phyloP scores from a whole-genome alignment of 2,113 vertebrate genomes.

The Lasiurus cinereus region DNA sequence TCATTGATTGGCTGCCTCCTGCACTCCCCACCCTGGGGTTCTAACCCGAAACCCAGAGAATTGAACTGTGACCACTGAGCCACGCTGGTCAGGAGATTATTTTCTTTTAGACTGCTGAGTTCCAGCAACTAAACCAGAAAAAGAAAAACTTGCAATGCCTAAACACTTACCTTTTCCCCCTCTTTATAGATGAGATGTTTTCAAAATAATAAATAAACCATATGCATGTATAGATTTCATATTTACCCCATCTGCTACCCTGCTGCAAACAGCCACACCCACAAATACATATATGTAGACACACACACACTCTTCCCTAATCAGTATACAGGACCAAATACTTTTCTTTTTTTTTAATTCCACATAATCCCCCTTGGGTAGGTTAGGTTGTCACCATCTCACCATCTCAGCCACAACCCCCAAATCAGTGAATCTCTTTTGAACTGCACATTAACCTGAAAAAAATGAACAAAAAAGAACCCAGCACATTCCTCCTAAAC shows the following conservation, averaged over 20 bases:
- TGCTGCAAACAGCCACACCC: background rate
- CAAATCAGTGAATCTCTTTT: background rate
- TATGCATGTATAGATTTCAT: background rate
- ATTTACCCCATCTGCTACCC: background rate
- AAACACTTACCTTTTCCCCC: background rate
- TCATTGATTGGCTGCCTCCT: no score
- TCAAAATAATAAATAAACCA: background rate
- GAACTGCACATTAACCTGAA: background rate
- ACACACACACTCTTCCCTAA: background rate
- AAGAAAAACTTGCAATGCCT: background rate
- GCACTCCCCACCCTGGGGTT: no score
- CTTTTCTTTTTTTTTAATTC: background rate
- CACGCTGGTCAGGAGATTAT: rapidly evolving
- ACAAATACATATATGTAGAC: background rate
- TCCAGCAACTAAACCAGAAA: background rate
- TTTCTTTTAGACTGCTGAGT: background rate
- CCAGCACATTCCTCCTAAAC: background rate
- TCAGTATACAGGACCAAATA: background rate
- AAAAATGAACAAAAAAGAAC: background rate
- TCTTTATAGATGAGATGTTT: background rate
- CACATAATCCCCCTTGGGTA: background rate
- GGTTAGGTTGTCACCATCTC: background rate
- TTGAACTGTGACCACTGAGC: no score
- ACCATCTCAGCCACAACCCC: background rate
- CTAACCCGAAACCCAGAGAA: no score